Evolutionary conservation across 92 coral and sea anemone genomes (phyloP), one percentile per base, ranked within the genome.

Genomic region (Bergia puertoricense): DNA sequence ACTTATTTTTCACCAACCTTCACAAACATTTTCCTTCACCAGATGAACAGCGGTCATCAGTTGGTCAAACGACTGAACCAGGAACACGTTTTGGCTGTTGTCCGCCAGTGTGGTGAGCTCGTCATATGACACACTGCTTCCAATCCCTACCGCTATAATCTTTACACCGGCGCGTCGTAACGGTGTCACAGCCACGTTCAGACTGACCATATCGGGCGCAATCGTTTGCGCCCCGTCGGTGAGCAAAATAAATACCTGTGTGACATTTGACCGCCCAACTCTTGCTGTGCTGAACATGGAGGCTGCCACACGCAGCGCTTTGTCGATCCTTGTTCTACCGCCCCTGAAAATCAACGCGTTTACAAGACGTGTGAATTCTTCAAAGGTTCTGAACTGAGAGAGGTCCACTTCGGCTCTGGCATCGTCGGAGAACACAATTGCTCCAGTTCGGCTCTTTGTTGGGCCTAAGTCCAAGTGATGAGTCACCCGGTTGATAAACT

Each of bases 301-400:
- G 2, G 8, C 87, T 13, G 87, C 87, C 7, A 46, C 67, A 7
- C 41, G 46, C 0, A 84, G 67, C 62, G 87, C 87, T 23, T 84
- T 84, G 87, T 84, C 87, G n/a, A 84, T 84, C n/a, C 87, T 76
- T 9, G 87, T 84, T 36, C 87, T 84, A 14, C 87, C 87, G 14
- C 87, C 87, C 15, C 30, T 37, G 79, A 84, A 84, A 36, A 8
- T 13, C 44, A 84, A 1, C 44, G 65, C 66, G 23, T 84, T 39
- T 46, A 69, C 66, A 13, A 84, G 87, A 2, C 18, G 65, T 22
- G 69, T 71, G 36, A 84, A 71, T 46, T 71, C 66, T 6, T 46
- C 87, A 39, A 23, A 37, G 87, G 43, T 84, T 84, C 87, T 84
- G 78, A 84, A 84, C 59, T 71, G 87, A 46, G 87, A 84, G 65